Conservation (phyloP, 2,113 vertebrate species). For the Taurulus bubalis region DNA sequence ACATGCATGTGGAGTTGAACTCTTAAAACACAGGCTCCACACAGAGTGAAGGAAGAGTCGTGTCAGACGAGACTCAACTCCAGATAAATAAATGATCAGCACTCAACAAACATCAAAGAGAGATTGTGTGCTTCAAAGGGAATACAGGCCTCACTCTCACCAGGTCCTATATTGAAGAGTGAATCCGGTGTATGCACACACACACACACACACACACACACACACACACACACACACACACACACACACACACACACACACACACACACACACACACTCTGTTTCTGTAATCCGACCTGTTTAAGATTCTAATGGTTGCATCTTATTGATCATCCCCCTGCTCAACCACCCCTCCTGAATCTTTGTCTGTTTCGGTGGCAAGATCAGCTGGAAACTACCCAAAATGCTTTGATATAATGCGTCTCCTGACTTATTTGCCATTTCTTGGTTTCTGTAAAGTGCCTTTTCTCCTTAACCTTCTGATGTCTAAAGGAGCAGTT, state of each 20-base stretch:
- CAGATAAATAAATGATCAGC: slow-evolving; percentile 85
- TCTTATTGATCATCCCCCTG: slow-evolving; percentile 58
- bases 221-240: neutral
- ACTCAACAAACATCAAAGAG: slow-evolving; percentile 83
- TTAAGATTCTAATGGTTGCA: slow-evolving; percentile 59
- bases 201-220: neutral
- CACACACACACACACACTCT: neutral
- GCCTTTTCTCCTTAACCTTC: slow-evolving; percentile 6
- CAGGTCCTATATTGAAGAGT: slow-evolving; percentile 58
- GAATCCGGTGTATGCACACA: slow-evolving; percentile 36
- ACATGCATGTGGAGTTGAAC: slow-evolving; percentile 30
- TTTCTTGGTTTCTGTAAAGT: slow-evolving; percentile 10
- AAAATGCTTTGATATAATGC: slow-evolving; percentile 30
- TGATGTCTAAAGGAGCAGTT: neutral
- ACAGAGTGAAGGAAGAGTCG: slow-evolving; percentile 48
- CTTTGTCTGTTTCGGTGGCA: slow-evolving; percentile 26
- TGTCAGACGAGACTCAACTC: slow-evolving; percentile 59
- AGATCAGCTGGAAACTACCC: slow-evolving; percentile 21
- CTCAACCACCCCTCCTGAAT: slow-evolving; percentile 29
- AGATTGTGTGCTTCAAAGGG: slow-evolving; percentile 78
- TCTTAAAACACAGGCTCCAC: slow-evolving; percentile 45
- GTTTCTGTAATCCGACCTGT: slow-evolving; percentile 45
- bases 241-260: neutral
- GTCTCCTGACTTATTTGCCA: slow-evolving; percentile 1
- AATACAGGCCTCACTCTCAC: slow-evolving; percentile 65